These are phyloP conservation scores for Heliornis fulica DNA, from an alignment of 2,113 vertebrate genomes.

Conservation along the genomic window DNA sequence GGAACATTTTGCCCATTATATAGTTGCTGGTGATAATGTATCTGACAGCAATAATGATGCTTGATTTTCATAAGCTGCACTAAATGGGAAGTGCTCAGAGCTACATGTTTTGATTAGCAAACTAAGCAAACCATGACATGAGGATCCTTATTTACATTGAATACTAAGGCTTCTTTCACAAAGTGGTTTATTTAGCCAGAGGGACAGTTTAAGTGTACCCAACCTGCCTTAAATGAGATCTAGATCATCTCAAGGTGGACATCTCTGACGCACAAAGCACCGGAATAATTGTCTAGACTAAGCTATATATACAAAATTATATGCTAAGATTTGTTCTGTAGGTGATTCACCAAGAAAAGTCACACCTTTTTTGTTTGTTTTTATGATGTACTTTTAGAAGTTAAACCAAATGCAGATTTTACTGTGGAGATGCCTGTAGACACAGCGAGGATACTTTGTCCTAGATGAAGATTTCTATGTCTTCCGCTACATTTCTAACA, in stretches of 20 bases:
- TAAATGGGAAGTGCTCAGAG: slow-evolving; percentile 47
- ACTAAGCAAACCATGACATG: slow-evolving; percentile 17
- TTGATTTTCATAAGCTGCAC: slow-evolving; percentile 51
- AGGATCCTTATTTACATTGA: neutral
- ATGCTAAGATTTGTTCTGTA: neutral
- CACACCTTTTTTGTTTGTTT: neutral
- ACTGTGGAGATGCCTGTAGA: neutral
- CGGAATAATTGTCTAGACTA: neutral
- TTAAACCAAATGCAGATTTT: neutral
- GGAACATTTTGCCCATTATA: slow-evolving; percentile 36
- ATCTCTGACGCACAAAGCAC: neutral
- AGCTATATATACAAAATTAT: neutral
- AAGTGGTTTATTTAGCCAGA: slow-evolving; percentile 9
- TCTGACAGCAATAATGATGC: slow-evolving; percentile 40
- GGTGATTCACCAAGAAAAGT: neutral
- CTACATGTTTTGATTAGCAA: slow-evolving; percentile 48
- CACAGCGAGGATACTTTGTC: neutral
- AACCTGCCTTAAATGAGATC: neutral
- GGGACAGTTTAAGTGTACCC: neutral
- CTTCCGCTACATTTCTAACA: neutral
- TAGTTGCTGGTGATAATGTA: slow-evolving; percentile 24
- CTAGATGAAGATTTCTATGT: neutral
- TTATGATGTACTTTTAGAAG: neutral
- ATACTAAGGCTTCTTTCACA: neutral
- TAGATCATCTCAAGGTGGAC: neutral